Percentiles rank a stretch among this genome's conserved stretches.
These are phyloP conservation scores for Penaeus chinensis DNA, from an alignment of 1,140 invertebrate species.

Conservation along the genomic window DNA sequence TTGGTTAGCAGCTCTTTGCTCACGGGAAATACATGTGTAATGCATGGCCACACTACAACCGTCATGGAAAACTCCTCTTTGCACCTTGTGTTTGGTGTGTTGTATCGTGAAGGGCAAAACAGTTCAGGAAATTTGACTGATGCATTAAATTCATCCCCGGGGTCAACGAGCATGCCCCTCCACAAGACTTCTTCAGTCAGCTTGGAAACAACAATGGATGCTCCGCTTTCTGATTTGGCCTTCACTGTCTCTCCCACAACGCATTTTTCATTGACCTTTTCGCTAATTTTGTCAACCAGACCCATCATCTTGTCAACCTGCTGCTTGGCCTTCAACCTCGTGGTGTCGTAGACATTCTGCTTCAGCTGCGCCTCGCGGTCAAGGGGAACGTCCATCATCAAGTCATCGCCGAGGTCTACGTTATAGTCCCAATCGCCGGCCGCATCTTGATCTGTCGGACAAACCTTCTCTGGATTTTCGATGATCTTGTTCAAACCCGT, in stretches of 20 bases:
- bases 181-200: neutral
- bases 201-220: constrained; percentile 1
- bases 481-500: constrained; percentile 28
- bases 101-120: constrained; percentile 18
- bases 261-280: neutral
- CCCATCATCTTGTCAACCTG: constrained; percentile 18
- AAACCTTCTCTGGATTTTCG: constrained; percentile 9
- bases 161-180: neutral
- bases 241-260: constrained; percentile 18
- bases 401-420: neutral
- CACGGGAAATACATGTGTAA: constrained; percentile 29
- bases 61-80: neutral
- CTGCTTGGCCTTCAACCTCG: constrained; percentile 14
- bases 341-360: constrained; percentile 17
- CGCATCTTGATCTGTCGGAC: neutral
- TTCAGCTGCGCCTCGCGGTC: neutral
- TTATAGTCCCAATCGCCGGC: constrained; percentile 15
- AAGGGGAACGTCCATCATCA: neutral
- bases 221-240: constrained; percentile 29
- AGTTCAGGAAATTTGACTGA: neutral
- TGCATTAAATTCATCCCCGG: constrained; percentile 6
- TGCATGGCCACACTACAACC: constrained; percentile 26
- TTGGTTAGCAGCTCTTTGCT: neutral
- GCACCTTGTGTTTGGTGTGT: neutral
- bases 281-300: constrained; percentile 6